phyloP scores from a whole-genome alignment of 2,113 vertebrate genomes.

The Pleuronectes platessa region DNA sequence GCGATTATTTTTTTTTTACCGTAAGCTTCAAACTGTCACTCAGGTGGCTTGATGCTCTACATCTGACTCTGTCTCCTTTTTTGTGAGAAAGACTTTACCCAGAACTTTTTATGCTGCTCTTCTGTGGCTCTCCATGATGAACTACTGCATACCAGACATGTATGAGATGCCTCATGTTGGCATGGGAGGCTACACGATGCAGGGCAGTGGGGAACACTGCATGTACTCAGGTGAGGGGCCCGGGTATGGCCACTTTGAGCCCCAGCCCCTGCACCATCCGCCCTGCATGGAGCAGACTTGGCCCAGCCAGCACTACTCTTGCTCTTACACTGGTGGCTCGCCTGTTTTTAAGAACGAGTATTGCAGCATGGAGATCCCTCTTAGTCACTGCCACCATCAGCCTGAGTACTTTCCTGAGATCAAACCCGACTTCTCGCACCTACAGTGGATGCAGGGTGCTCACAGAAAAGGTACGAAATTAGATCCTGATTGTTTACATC shows the following conservation, averaged over 20 bases:
- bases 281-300: constrained; percentile 94
- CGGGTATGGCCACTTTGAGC: constrained; percentile 85
- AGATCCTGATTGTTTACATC: not conserved
- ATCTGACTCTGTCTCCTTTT: not conserved
- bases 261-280: constrained; percentile 88
- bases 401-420: constrained; percentile 91
- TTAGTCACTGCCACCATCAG: constrained; percentile 88
- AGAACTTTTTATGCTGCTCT: not conserved
- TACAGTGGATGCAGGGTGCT: constrained; percentile 88
- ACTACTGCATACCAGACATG: constrained; percentile 91
- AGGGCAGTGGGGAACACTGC: constrained; percentile 87
- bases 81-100: not conserved
- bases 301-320: constrained; percentile 90
- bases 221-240: constrained; percentile 88
- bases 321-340: constrained; percentile 86
- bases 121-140: constrained; percentile 81
- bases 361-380: constrained; percentile 90
- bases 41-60: not conserved
- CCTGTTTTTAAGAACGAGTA: constrained; percentile 89
- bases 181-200: constrained; percentile 84
- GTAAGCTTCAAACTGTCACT: not conserved
- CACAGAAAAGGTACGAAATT: constrained; percentile 92
- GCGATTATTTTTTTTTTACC: not conserved
- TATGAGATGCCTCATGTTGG: constrained; percentile 88
- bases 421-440: constrained; percentile 90